Percentiles rank a stretch among this genome's conserved stretches.
Conservation (phyloP, 2,113 vertebrate genomes). For the Paramormyrops kingsleyae region DNA sequence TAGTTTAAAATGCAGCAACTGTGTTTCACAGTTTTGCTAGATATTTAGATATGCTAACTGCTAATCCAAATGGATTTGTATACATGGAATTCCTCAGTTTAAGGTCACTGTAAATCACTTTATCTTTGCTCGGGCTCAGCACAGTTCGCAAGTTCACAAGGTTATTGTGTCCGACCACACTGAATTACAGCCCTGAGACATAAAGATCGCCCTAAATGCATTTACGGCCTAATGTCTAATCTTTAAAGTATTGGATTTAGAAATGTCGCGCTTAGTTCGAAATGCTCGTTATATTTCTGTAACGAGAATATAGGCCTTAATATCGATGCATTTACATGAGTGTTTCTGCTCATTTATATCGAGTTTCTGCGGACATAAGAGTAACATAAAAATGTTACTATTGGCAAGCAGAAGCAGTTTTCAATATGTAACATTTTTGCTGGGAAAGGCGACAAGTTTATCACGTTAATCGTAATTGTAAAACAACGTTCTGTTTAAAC, state of each 20-base stretch:
- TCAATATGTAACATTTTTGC: background rate
- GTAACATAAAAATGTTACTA: background rate
- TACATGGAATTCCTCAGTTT: conserved; percentile 48
- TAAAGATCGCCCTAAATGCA: conserved; percentile 49
- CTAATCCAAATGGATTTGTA: conserved; percentile 54
- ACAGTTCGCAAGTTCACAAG: conserved; percentile 56
- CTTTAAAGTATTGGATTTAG: conserved; percentile 41
- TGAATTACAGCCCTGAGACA: conserved; percentile 59
- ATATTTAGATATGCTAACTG: conserved; percentile 46
- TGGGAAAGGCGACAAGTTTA: background rate
- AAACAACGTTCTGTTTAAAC: background rate
- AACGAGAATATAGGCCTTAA: conserved; percentile 4
- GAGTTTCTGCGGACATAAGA: background rate
- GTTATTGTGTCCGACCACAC: conserved; percentile 61
- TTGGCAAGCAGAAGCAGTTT: background rate
- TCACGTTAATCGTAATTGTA: background rate
- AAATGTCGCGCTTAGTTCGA: conserved; percentile 21
- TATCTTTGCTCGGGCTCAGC: conserved; percentile 50
- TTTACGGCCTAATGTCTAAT: conserved; percentile 25
- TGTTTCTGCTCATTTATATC: conserved; percentile 15
- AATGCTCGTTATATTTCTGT: background rate
- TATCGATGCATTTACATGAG: conserved; percentile 34
- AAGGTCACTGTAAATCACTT: conserved; percentile 63
- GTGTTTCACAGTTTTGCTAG: conserved; percentile 11
- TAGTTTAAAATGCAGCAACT: background rate